phyloP scores from a whole-genome alignment of 1,140 invertebrate species.

The Antheraea pernyi region DNA sequence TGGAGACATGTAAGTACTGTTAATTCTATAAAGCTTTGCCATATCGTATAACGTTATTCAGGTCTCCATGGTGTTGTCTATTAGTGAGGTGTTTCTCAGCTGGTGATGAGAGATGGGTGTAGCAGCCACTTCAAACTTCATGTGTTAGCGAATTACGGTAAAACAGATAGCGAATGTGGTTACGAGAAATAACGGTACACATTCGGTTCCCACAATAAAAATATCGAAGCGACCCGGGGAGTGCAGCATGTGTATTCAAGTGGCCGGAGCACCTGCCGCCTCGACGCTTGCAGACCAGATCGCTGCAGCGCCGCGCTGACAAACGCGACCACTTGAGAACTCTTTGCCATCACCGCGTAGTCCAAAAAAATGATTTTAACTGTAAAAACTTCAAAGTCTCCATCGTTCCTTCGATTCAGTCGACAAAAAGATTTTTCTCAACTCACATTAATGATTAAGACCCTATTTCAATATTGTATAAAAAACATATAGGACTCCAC shows the following conservation, averaged over 20 bases:
- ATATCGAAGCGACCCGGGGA: background rate
- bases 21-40: no score
- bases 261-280: background rate
- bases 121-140: background rate
- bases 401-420: no score
- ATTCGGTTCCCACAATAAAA: background rate
- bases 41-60: no score
- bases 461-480: no score
- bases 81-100: background rate
- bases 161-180: background rate
- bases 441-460: no score
- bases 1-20: no score
- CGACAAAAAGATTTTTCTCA: no score
- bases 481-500: no score
- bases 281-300: no score
- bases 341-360: background rate
- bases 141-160: background rate
- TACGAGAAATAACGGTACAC: background rate
- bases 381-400: no score
- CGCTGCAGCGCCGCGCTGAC: no score
- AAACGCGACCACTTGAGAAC: background rate
- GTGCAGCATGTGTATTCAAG: background rate
- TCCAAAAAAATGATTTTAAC: no score
- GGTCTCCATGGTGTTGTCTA: background rate
- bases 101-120: background rate